Evolutionary conservation across 2,888 invertebrate genomes (phyloP), one percentile per base, ranked within the genome.

Genomic region (Hyposoter didymator): DNA sequence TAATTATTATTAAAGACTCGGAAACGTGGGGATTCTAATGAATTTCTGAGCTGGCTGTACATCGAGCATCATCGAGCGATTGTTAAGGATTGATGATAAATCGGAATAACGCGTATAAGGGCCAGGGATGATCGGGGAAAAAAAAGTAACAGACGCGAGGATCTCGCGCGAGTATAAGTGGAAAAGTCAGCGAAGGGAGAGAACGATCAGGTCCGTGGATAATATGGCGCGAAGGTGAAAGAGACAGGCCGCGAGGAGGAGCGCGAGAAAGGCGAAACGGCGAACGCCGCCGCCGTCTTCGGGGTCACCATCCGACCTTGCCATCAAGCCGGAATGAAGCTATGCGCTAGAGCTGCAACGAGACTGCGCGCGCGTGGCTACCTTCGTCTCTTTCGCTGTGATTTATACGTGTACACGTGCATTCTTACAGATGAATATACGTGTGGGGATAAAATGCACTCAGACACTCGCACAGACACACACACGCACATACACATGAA

Each of bases 301-400:
- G 87, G 87, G 89, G 88, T 89, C 89, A 88, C 85, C 88, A 88
- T 87, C 87, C 89, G 89, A 86, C 89, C 89, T 89, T 89, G 89
- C 88, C 88, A 83, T 82, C 86, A 69, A 80, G 74, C 59, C 64
- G 87, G 82, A 84, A 87, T 80, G 84, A 84, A 82, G 84, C 67
- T 55, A 78, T 55, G 78, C 67, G 67, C 67, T 55, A 70, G 75
- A 72, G 59, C 69, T 52, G 75, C 76, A 84, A 70, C 84, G 82
- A 83, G 78, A 83, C 82, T 78, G 78, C 52, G 32, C 17, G 49
- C n/a, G 43, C 84, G 19, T 62, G 35, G 19, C 62, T 45, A 64
- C 52, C 89, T 67, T 81, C 86, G 78, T 78, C 83, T 84, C 86
- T 81, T 74, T 83, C 78, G 76, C 66, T 80, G 82, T 49, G 39